Evolutionary conservation across 2,113 vertebrate species (phyloP).

Genomic region (Desmodus rotundus): DNA sequence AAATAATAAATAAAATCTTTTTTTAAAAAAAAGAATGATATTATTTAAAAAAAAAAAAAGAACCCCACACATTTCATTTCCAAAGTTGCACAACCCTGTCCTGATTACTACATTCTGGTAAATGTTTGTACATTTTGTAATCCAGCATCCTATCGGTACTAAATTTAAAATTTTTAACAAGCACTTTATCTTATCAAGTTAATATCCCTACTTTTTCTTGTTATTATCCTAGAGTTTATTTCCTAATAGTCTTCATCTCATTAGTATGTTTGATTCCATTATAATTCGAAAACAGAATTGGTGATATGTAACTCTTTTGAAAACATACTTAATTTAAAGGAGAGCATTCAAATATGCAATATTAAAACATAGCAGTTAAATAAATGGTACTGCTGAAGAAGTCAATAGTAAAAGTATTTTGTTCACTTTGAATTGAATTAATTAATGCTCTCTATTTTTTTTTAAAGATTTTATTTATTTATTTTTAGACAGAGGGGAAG

Average conservation of each 20-base stretch:
- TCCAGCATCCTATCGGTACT: conserved; percentile 12
- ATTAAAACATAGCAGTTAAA: background rate
- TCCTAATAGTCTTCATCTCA: conserved; percentile 81
- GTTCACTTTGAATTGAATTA: background rate
- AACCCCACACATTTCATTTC: background rate
- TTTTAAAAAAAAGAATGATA: too few relatives aligned
- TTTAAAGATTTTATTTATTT: too few relatives aligned
- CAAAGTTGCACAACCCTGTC: background rate
- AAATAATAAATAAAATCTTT: too few relatives aligned
- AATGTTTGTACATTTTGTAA: conserved; percentile 5
- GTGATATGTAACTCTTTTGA: conserved; percentile 72
- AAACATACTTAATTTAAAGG: conserved; percentile 75
- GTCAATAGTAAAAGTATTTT: conserved; percentile 9
- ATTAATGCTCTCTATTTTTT: too few relatives aligned
- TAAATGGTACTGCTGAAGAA: background rate
- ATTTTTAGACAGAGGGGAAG: too few relatives aligned
- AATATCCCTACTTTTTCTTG: conserved; percentile 67
- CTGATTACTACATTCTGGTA: background rate
- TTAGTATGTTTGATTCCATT: conserved; percentile 76
- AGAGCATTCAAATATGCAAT: conserved; percentile 61
- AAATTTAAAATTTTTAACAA: background rate
- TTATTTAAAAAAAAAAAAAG: too few relatives aligned
- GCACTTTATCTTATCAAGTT: conserved; percentile 72
- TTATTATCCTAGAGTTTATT: conserved; percentile 74
- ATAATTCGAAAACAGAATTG: conserved; percentile 71